Conservation (phyloP, 2,113 vertebrate species). For the Clarias batrachus region DNA sequence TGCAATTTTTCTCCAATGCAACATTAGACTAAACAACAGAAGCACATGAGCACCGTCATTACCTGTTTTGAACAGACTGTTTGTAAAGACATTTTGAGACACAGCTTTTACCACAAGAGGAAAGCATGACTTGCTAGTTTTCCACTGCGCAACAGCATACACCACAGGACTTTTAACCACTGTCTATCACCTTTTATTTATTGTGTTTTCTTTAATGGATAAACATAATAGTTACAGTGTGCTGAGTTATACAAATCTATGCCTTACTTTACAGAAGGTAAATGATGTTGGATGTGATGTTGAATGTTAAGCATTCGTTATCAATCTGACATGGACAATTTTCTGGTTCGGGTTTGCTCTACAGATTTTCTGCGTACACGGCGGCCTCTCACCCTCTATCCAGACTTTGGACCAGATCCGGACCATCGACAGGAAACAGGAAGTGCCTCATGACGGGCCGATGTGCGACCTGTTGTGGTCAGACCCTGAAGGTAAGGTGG, state of each 20-base stretch:
- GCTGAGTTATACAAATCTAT: not conserved
- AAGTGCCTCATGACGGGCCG: conserved; percentile 92
- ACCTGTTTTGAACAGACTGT: not conserved
- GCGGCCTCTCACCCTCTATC: conserved; percentile 91
- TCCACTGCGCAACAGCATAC: not conserved
- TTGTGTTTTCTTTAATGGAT: not conserved
- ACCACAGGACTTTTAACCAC: not conserved
- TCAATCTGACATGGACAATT: not conserved
- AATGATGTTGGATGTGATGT: not conserved
- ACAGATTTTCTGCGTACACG: conserved; percentile 86
- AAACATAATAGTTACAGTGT: not conserved
- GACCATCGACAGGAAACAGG: conserved; percentile 94
- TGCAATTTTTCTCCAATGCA: not conserved
- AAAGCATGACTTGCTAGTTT: not conserved
- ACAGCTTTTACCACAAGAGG: not conserved
- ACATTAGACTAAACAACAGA: not conserved
- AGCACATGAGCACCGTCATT: not conserved
- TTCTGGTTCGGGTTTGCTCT: not conserved
- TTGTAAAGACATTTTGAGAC: not conserved
- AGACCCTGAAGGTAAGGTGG: conserved; percentile 85
- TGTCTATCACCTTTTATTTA: not conserved
- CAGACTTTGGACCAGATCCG: conserved; percentile 95
- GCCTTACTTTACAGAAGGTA: not conserved
- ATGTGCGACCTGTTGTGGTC: conserved; percentile 97
- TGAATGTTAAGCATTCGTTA: not conserved